phyloP scores from a whole-genome alignment of 2,113 vertebrate genomes.

The Columba livia region DNA sequence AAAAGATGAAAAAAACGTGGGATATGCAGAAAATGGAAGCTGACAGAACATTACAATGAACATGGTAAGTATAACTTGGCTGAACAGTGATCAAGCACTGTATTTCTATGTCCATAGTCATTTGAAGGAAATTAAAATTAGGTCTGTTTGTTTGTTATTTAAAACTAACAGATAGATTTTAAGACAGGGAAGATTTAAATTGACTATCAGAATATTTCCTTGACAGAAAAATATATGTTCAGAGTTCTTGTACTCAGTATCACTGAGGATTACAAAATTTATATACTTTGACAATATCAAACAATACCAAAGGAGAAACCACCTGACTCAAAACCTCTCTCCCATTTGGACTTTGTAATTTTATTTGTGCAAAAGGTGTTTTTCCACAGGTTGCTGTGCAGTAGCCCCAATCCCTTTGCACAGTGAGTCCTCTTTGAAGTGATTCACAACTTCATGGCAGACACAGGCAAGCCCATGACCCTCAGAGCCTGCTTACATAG shows the following conservation, averaged over 20 bases:
- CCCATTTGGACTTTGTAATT: not conserved
- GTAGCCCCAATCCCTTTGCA: not conserved
- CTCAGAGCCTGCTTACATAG: not conserved
- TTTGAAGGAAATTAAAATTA: not conserved
- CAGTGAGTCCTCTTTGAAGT: not conserved
- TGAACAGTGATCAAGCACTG: not conserved
- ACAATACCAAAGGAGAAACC: not conserved
- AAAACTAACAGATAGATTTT: not conserved
- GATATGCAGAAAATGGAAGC: not conserved
- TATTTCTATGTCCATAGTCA: not conserved
- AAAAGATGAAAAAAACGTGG: not conserved
- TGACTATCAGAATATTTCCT: not conserved
- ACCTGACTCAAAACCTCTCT: not conserved
- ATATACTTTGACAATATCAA: not conserved
- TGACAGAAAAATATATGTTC: not conserved
- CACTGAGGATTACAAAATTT: not conserved
- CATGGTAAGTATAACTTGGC: not conserved
- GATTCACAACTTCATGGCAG: not conserved
- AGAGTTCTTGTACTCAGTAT: not conserved
- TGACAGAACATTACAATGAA: not conserved
- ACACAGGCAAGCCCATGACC: not conserved
- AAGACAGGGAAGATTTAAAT: not conserved
- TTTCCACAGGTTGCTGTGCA: not conserved
- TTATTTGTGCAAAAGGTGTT: not conserved
- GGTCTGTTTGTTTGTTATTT: not conserved